Base-by-base conservation (phyloP, 1,140 invertebrate species). In the Pomacea maculata region DNA sequence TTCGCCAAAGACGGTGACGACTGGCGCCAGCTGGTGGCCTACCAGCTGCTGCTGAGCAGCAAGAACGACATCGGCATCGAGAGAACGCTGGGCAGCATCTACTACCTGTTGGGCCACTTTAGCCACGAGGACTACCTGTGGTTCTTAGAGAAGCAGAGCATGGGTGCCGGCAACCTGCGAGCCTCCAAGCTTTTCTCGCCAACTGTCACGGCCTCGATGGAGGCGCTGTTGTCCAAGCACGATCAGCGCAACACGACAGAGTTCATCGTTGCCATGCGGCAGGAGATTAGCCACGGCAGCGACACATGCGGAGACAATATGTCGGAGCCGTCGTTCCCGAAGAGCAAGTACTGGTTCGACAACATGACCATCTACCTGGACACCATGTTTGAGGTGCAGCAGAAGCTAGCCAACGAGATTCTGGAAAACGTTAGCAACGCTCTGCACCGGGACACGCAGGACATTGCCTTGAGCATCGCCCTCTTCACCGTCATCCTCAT, bases 281-380 rank as follows among this genome's bases (percentile, higher is more conserved):
- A 81, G 63, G 83, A 86, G 70, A 85, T 85, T 55, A 83, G 75
- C 17, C 67, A 45, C 1, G 79, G 78, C 29, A 79, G 77, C 11
- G 80, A 78, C 21, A 85, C 82, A 52, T 76, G 82, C 6, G 83
- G 80, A 6, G 74, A 71, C 9, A 83, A 74, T 0, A 80, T 83
- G 12, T 52, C 82, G 17, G 68, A 78, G 21, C 80, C 82, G 8
- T 83, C 81, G 8, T 87, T 73, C 85, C 81, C 54, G 71, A 83
- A 61, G 74, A 83, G 70, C 72, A 85, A 68, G 61, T 84, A 67
- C 80, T 83, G 78, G 79, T 84, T 87, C 79, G 87, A 88, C 68
- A 89, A 87, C 71, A 89, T 89, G 86, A 89, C 87, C 15, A 74
- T 83, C n/a, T 87, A 86, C 67, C 77, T 90, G 1, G 86, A 90